Base-by-base conservation (phyloP, 2,797 vertebrate species). In the Myotis daubentonii region DNA sequence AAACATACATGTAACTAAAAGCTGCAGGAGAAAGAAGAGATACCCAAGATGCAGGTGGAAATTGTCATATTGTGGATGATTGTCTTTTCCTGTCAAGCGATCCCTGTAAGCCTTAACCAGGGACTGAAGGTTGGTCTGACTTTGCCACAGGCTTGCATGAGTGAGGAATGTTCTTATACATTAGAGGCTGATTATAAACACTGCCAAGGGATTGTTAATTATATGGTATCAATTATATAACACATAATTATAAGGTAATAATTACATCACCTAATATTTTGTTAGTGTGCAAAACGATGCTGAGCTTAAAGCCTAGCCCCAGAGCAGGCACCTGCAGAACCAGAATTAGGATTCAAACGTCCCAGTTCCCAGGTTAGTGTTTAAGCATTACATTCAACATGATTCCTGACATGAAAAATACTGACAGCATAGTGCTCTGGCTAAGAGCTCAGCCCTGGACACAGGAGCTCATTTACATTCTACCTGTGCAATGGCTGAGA, bases 181-280 rank as follows among this genome's bases (percentile, higher is more conserved):
- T 94, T 81, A 89, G n/a, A 85, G 62, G 25, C 71, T 89, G 60
- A 89, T 95, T 87, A 87, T 95, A 84, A 96, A 94, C 72, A 53
- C 36, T 78, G 71, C 25, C 75, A 83, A 78, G 17, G 60, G 53
- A 89, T 94, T 68, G 19, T 62, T 97, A 95, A 95, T 96, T 94
- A 93, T 65, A 91, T 78, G 72, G 17, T 93, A 19, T 87, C 93
- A 92, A 93, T 85, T 89, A 5, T 70, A 78, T 57, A 91, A 85
- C 79, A 68, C 5, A 44, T 87, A 79, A 93, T 95, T 94, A 94
- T 66, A 94, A 83, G 91, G 90, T 96, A 96, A 89, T 90, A 81
- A 66, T 88, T 79, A 87, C 47, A 36, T 82, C 72, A 96, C 89
- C 80, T 95, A 74, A 62, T 89, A 93, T 74, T 96, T 93, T 95